A percentile compares a stretch with the other conserved stretches of the same genome.
These are phyloP conservation scores for Florisuga fusca DNA, from an alignment of 2,797 vertebrate genomes.

Conservation along the genomic window DNA sequence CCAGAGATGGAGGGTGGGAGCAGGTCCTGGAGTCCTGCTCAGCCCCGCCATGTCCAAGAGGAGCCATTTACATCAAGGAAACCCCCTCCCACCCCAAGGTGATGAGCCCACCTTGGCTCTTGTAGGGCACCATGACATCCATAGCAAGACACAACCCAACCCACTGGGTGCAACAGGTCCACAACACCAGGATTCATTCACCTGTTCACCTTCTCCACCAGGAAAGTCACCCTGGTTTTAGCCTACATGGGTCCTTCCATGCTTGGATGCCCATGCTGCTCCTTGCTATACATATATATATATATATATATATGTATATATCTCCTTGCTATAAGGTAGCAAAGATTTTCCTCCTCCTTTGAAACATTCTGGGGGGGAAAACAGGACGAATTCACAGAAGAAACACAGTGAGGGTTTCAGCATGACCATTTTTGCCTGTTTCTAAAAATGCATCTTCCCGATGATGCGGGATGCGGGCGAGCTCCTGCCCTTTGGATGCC, in stretches of 20 bases:
- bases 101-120: not conserved
- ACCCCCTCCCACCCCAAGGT: not conserved
- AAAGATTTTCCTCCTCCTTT: not conserved
- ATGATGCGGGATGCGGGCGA: accelerated
- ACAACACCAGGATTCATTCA: not conserved
- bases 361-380: not conserved
- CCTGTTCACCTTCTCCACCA: accelerated
- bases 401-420: not conserved
- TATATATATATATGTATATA: no score
- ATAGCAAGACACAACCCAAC: not conserved
- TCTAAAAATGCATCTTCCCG: accelerated
- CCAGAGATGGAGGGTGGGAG: not conserved
- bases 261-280: accelerated
- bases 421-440: accelerated
- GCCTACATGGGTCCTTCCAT: accelerated
- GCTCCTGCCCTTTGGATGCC: slow-evolving; percentile 34
- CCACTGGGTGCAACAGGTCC: accelerated
- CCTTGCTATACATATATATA: no score
- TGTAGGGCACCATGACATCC: accelerated
- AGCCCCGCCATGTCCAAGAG: accelerated
- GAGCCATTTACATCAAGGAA: not conserved
- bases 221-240: accelerated
- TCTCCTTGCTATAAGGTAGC: not conserved
- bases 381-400: accelerated
- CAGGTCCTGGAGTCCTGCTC: not conserved